Evolutionary conservation across 2,888 invertebrate genomes (phyloP).

Genomic region (Oscheius sp.): DNA sequence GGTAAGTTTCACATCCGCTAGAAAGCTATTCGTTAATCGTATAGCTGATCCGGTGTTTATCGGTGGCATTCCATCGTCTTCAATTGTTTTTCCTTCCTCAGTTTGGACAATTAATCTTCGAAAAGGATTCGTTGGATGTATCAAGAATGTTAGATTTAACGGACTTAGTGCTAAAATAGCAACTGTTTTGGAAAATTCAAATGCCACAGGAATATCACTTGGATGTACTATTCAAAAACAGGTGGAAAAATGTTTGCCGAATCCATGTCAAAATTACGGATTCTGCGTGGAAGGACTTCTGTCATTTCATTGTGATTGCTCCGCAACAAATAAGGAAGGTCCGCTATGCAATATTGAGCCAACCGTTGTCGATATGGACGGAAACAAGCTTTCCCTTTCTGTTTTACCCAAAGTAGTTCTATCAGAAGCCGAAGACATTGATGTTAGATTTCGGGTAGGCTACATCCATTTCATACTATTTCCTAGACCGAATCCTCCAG

Average conservation of each 20-base stretch:
- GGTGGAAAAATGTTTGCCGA: constrained; percentile 50
- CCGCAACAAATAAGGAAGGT: constrained; percentile 61
- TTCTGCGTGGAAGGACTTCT: constrained; percentile 44
- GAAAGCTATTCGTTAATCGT: constrained; percentile 22
- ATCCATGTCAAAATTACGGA: constrained; percentile 65
- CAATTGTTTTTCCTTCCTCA: constrained; percentile 45
- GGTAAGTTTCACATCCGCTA: constrained; percentile 35
- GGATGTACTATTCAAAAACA: constrained; percentile 49
- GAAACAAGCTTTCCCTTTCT: constrained; percentile 42
- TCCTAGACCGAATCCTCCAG: constrained; percentile 57
- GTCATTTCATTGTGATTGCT: constrained; percentile 64
- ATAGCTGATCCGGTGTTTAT: constrained; percentile 61
- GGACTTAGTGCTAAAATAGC: constrained; percentile 68
- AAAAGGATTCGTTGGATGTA: constrained; percentile 63
- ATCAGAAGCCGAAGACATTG: constrained; percentile 57
- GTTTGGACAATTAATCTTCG: constrained; percentile 53
- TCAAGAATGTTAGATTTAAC: constrained; percentile 68
- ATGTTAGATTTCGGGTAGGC: constrained; percentile 12
- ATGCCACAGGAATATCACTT: constrained; percentile 49
- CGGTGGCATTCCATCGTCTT: constrained; percentile 52
- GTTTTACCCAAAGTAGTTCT: constrained; percentile 36
- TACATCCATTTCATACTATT: not conserved
- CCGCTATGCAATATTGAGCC: constrained; percentile 56
- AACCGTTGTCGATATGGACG: constrained; percentile 40
- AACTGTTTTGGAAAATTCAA: constrained; percentile 52